Base-by-base conservation (phyloP, 2,888 invertebrate species). In the Folsomia manolachei region DNA sequence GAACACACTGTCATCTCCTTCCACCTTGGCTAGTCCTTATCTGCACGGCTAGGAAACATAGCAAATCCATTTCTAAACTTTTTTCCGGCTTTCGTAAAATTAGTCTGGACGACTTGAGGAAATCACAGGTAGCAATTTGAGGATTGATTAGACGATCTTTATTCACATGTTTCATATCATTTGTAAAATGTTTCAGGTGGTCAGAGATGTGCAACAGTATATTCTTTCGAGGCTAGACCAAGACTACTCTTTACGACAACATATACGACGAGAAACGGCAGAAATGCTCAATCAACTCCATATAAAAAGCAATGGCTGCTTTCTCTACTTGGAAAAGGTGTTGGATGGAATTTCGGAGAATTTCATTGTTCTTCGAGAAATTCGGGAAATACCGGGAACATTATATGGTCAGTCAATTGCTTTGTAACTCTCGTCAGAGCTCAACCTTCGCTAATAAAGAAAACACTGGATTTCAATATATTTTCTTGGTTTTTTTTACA, bases 261-360 rank as follows among this genome's bases (percentile, higher is more conserved):
- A 96, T 82, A 90, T 97, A 75, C 94, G 93, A 60, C 87, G 91
- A 71, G 93, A 94, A 82, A 96, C 96, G 0, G 97, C 97, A 0
- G 96, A 97, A 79, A 95, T 95, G 84, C 85, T 97, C 1, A 97
- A 97, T 84, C 95, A 96, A 82, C 86, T 97, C 56, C 91, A 97
- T 82, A 97, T 97, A 81, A 97, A 97, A 85, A 95, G 95, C 82
- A 96, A 97, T 82, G 97, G 96, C 0, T 95, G 94, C 81, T 90
- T 95, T 76, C 86, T 95, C 1, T 95, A 94, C 81, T 84, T 94
- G 75, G 93, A 94, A 82, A 92, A 93, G 85, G 90, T 95, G 0
- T 84, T 96, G 63, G 95, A 97, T 81, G 96, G 96, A 0, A 94
- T 97, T 1, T 92, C 93, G 0, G 95, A 96, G 82, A 94, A 91